Evolutionary conservation across 2,888 invertebrate species (phyloP).

Genomic region (Nephrotoma appendiculata): DNA sequence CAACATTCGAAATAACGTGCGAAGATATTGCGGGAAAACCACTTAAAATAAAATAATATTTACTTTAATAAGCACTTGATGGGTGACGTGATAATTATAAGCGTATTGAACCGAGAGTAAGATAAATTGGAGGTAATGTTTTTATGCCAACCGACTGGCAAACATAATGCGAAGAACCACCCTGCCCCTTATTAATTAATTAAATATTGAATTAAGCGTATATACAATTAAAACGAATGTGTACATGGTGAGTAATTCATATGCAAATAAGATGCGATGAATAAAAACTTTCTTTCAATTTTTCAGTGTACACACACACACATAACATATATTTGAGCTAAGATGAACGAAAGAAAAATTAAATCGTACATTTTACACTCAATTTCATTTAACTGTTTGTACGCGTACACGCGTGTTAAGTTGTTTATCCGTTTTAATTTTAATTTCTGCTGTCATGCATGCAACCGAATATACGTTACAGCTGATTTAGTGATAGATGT

Average conservation of each 20-base stretch:
- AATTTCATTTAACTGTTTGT: not conserved
- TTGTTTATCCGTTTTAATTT: not conserved
- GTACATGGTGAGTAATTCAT: not conserved
- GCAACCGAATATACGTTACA: not conserved
- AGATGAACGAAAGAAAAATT: not conserved
- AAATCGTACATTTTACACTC: not conserved
- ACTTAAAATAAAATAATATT: not conserved
- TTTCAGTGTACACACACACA: not conserved
- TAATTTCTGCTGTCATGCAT: not conserved
- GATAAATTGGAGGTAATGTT: not conserved
- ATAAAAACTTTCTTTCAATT: not conserved
- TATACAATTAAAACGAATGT: not conserved
- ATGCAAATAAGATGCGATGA: not conserved
- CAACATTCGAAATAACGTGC: not conserved
- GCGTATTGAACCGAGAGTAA: not conserved
- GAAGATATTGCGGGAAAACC: not conserved
- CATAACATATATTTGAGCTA: not conserved
- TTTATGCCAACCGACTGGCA: too few relatives aligned
- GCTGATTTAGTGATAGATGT: not conserved
- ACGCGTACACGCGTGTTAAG: not conserved
- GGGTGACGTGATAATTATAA: not conserved
- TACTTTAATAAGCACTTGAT: not conserved
- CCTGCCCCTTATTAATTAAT: not conserved
- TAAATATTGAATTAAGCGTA: not conserved
- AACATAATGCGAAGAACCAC: not conserved